Percentiles rank a stretch among this genome's conserved stretches.
Evolutionary conservation across 2,797 vertebrate genomes (phyloP).

Genomic region (Enoplosus armatus): DNA sequence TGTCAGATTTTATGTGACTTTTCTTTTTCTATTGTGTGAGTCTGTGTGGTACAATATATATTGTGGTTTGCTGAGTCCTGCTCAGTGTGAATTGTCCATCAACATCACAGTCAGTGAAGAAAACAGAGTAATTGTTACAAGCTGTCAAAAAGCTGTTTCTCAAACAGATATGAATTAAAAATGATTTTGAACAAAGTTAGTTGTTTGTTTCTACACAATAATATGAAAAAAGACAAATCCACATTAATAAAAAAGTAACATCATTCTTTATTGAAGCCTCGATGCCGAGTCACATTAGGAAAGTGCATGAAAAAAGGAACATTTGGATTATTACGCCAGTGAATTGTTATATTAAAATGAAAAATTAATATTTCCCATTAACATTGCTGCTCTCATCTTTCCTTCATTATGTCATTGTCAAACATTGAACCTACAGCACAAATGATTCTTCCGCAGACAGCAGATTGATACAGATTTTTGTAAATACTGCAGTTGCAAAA

Average conservation of each 20-base stretch:
- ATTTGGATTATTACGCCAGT: not conserved
- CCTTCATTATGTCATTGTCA: not conserved
- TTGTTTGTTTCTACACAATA: not conserved
- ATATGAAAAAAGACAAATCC: not conserved
- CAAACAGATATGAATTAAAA: not conserved
- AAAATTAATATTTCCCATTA: not conserved
- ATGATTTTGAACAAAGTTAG: too few species aligned
- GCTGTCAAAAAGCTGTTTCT: not conserved
- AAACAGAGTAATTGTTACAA: not conserved
- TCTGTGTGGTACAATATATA: not conserved
- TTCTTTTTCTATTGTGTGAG: not conserved
- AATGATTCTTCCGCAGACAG: not conserved
- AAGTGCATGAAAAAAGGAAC: not conserved
- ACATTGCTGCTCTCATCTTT: not conserved
- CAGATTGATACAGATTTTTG: not conserved
- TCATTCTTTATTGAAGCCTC: not conserved
- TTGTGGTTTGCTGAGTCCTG: not conserved
- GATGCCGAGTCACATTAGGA: not conserved
- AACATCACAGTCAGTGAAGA: not conserved
- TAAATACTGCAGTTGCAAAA: not conserved
- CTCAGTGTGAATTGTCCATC: not conserved
- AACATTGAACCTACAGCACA: not conserved
- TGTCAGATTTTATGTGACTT: not conserved
- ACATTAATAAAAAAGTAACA: not conserved
- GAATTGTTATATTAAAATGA: not conserved